Evolutionary conservation across 1,140 invertebrate species (phyloP), one percentile per base, ranked within the genome.

Genomic region (Pseudoatta argentina): DNA sequence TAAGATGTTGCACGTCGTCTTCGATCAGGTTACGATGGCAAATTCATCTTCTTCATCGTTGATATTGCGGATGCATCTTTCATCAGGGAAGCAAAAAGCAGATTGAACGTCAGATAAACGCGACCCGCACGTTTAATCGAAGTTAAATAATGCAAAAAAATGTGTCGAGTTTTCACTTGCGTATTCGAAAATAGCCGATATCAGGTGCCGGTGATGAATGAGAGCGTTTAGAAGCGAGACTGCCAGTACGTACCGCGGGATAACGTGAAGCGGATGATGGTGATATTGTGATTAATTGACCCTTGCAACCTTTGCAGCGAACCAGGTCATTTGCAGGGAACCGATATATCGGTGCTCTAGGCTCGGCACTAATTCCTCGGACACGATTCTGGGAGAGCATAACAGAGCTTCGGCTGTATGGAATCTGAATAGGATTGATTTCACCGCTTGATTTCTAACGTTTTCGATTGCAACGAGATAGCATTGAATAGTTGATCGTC

Each of bases 241-340:
- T 82, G 77, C 24, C 30, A 57, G 27, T 30, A 24, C 14, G 57
- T 59, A 18, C 6, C 39, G 66, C 53, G 30, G 34, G 53, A 59
- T 81, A 88, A 75, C 71, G 75, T 21, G 59, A 88, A 55, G 87
- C 55, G 57, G 51, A 73, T 76, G 64, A 73, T 59, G 66, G 44
- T 72, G 82, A 78, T 89, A 88, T 85, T 79, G 71, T 86, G 75
- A 88, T 89, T 89, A 89, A 89, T 88, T 88, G 85, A 85, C 81
- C 69, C 61, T 75, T 48, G 53, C 48, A 67, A 66, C 44, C 53
- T 27, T 16, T 34, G 27, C 24, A 59, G 77, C 72, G 44, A 86
- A 89, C 34, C 79, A 64, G 44, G 77, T 77, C 51, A 72, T 73
- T 79, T 57, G 66, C 73, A 44, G 79, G 44, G 34, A 77, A 59